Evolutionary conservation across 2,113 vertebrate genomes (phyloP).

Genomic region (Tautogolabrus adspersus): DNA sequence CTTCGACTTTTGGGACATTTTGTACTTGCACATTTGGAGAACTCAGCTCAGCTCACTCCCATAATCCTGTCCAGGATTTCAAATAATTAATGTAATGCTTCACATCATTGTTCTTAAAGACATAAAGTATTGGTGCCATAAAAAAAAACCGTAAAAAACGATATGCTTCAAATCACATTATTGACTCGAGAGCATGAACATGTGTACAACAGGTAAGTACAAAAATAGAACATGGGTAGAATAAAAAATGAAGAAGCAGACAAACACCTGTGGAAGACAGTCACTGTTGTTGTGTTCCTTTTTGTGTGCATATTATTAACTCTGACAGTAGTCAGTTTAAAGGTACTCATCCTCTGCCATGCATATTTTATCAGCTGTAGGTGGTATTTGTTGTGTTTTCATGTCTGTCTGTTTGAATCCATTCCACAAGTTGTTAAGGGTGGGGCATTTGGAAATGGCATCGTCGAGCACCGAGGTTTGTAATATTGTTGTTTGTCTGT

Average conservation of each 20-base stretch:
- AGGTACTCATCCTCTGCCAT: conserved; percentile 61
- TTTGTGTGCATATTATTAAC: conserved; percentile 56
- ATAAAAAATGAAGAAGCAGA: conserved; percentile 40
- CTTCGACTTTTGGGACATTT: conserved; percentile 64
- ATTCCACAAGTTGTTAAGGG: conserved; percentile 74
- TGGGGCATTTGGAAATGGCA: conserved; percentile 67
- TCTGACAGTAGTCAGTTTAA: conserved; percentile 72
- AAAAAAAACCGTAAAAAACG: too few species aligned
- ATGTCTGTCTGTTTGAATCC: conserved; percentile 70
- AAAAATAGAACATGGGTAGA: conserved; percentile 55
- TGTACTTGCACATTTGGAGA: conserved; percentile 35
- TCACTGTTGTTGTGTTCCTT: conserved; percentile 2
- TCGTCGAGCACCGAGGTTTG: conserved; percentile 58
- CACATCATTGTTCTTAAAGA: too few species aligned
- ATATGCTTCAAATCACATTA: neutral
- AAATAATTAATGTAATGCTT: too few species aligned
- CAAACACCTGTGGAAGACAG: conserved; percentile 68
- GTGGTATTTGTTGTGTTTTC: conserved; percentile 77
- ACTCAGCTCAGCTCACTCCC: neutral
- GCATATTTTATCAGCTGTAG: conserved; percentile 77
- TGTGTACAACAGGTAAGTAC: neutral
- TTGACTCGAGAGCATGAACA: conserved; percentile 9
- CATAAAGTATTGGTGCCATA: too few species aligned
- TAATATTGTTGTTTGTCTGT: conserved; percentile 69
- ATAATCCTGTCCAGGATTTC: conserved; percentile 16